Evolutionary conservation across 2,888 invertebrate species (phyloP).

Genomic region (Achlya flavicornis): DNA sequence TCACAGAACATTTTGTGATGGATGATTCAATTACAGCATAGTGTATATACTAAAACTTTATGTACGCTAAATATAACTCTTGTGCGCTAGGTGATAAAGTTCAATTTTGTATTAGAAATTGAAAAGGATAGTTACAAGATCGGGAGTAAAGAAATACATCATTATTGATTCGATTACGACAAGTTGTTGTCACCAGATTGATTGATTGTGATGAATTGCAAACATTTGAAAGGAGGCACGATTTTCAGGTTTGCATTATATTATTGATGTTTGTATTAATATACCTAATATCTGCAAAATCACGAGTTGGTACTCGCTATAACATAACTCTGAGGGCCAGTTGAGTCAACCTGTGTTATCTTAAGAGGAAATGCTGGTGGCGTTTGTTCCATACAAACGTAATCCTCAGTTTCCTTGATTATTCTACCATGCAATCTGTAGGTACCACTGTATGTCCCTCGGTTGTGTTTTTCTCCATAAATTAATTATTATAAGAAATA

Average conservation of each 20-base stretch:
- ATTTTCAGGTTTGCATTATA: conserved; percentile 7
- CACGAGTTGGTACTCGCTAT: no score
- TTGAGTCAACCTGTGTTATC: no score
- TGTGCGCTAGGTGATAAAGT: conserved; percentile 25
- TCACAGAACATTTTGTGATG: conserved; percentile 42
- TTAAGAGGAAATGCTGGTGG: no score
- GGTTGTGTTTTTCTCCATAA: no score
- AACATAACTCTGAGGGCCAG: no score
- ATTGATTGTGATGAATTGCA: conserved; percentile 30
- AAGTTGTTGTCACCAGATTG: conserved; percentile 45
- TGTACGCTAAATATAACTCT: conserved; percentile 21
- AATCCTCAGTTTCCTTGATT: no score
- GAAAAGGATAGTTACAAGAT: conserved; percentile 30
- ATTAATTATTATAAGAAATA: no score
- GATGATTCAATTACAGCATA: conserved; percentile 55
- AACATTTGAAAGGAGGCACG: conserved; percentile 14
- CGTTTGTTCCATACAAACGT: no score
- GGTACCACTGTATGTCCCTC: no score
- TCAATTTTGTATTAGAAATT: conserved; percentile 19
- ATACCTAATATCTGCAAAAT: no score
- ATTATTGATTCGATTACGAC: conserved; percentile 46
- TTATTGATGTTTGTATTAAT: no score
- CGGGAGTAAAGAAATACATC: conserved; percentile 34
- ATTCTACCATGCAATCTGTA: no score
- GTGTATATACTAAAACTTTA: conserved; percentile 30